Base-by-base conservation (phyloP, 2,888 invertebrate genomes). In the Spodoptera exigua region DNA sequence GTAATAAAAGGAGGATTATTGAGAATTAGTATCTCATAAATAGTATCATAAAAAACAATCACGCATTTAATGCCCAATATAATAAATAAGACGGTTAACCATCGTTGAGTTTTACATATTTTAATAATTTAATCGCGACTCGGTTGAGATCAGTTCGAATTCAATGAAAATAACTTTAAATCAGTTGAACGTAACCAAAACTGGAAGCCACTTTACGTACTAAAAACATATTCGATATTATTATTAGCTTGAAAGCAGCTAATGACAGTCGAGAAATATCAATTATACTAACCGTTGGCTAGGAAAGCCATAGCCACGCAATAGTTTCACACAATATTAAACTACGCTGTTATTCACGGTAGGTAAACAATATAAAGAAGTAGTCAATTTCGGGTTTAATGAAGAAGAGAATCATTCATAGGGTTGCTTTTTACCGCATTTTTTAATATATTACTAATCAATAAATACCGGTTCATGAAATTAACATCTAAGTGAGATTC, bases 1-100 rank as follows among this genome's bases (percentile, higher is more conserved):
- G 47, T 63, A 37, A 21, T 43, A 53, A 54, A 55, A 47, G 37
- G 46, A 65, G 49, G 53, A 79, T 84, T 86, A 76, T 85, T 87
- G 85, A 89, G 88, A 88, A 87, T 84, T 82, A 67, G 35, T 80
- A 85, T 81, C 88, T 88, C 87, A 89, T 90, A 89, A 87, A 76
- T 16, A 59, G 59, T 67, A 69, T 41, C 43, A 52, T 78, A 43
- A 37, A 49, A 61, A 64, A 68, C 66, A 74, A 62, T 74, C 63
- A 79, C 85, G 89, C 91, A 91, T 91, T 88, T 81, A n/a, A 90
- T 91, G 90, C 90, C 74, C 76, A 70, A 48, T 69, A 70, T 72
- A 70, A 46, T 67, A 72, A 73, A 57, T 67, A 76, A 65, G 65
- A 72, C 51, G 40, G 58, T 67, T 69, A 44, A 9, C 61, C 46